Conservation (phyloP, 2,888 invertebrate species). For the Drosophila mayaguana region DNA sequence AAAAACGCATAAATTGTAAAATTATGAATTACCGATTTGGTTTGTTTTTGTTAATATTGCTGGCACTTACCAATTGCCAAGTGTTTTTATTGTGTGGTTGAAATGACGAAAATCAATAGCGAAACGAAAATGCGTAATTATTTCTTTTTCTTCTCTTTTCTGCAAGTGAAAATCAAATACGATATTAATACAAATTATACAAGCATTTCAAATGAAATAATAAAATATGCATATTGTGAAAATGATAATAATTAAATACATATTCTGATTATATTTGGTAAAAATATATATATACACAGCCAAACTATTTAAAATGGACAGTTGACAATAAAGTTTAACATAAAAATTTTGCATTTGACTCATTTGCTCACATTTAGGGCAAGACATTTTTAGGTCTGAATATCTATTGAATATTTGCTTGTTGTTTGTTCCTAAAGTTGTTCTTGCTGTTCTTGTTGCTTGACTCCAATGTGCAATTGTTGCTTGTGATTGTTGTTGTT, state of each 20-base stretch:
- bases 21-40: conserved; percentile 9
- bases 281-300: conserved; percentile 35
- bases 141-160: conserved; percentile 80
- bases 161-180: conserved; percentile 62
- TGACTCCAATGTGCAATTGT: conserved; percentile 32
- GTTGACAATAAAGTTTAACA: conserved; percentile 52
- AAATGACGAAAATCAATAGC: conserved; percentile 69
- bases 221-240: conserved; percentile 6
- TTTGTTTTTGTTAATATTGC: not conserved
- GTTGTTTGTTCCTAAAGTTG: conserved; percentile 25
- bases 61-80: conserved; percentile 65
- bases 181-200: conserved; percentile 36
- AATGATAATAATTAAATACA: conserved; percentile 16
- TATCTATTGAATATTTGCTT: conserved; percentile 28
- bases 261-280: conserved; percentile 13
- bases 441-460: conserved; percentile 45
- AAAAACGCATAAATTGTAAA: conserved; percentile 20
- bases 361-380: conserved; percentile 67
- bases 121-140: conserved; percentile 66
- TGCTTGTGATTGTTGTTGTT: conserved; percentile 29
- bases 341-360: conserved; percentile 47
- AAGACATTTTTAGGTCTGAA: conserved; percentile 41
- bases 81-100: conserved; percentile 24
- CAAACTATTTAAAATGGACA: conserved; percentile 63
- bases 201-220: conserved; percentile 4